Base-by-base conservation (phyloP, 1,140 invertebrate species). In the Cataglyphis hispanica region DNA sequence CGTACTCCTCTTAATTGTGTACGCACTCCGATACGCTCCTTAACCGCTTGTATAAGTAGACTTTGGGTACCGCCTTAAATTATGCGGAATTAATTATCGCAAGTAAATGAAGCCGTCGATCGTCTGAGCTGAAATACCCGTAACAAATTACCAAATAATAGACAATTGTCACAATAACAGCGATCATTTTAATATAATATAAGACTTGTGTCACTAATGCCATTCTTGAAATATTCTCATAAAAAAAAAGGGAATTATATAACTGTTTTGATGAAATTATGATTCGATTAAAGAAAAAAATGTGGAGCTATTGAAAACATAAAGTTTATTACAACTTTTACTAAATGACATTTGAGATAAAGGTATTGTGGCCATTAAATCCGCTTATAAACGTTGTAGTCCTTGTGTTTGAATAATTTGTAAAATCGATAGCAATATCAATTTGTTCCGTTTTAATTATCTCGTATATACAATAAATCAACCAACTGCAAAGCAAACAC, bases 51-150 rank as follows among this genome's bases (percentile, higher is more conserved):
- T 46, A 46, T 46, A 46, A 5, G 31, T 16, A 56, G 63, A 40
- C 43, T 80, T 80, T 56, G 8, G 63, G 10, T 25, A n/a, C 46
- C 31, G 63, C 16, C 31, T 46, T 80, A 80, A 80, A 80, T 80
- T 80, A 69, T 80, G 63, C 43, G 67, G 76, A 67, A 80, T 80
- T 80, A 67, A 80, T 80, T 80, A 69, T 67, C 22, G 27, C 46
- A 67, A 69, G 31, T 34, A 80, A 80, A 80, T 80, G 63, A 56
- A 69, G 63, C 10, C 22, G 76, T 80, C 16, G 31, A n/a, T 40
- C 22, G 40, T 10, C 16, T 50, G 13, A 56, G 7, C 4, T n/a
- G 34, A 40, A 56, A 11, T 46, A 0, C 43, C 3, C 43, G 43
- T 11, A 46, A 56, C 6, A 56, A 43, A 53, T 66, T 22, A 67